Evolutionary conservation across 2,888 invertebrate species (phyloP).

Genomic region (Megalurothrips usitatus): DNA sequence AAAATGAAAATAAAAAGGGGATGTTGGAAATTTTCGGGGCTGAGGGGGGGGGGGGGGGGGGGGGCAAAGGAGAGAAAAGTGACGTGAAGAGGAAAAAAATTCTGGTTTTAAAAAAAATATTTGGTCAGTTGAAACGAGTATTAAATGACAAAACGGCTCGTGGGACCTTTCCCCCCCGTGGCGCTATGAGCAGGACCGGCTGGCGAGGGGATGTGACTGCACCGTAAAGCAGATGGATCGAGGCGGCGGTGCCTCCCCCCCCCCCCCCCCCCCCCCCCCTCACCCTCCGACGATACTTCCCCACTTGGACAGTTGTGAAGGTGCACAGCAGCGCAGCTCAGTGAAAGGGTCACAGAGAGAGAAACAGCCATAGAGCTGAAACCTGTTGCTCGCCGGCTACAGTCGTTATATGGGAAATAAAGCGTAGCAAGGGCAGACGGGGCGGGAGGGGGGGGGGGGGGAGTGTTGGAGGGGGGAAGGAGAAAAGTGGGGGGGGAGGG

Average conservation of each 20-base stretch:
- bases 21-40: no score
- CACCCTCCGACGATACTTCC: not conserved
- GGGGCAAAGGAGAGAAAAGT: no score
- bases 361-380: slow-evolving; percentile 20
- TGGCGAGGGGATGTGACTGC: not conserved
- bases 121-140: no score
- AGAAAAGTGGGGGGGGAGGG: not conserved
- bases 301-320: slow-evolving; percentile 2
- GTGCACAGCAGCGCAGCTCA: not conserved
- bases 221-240: no score
- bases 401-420: slow-evolving; percentile 44
- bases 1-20: no score
- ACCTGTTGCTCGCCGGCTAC: not conserved
- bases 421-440: slow-evolving; percentile 43
- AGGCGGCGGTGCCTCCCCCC: not conserved
- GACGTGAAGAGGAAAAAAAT: no score
- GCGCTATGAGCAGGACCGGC: no score
- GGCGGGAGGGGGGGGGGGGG: not conserved
- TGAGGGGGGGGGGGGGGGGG: no score
- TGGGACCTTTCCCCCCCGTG: no score
- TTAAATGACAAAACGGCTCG: no score
- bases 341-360: slow-evolving; percentile 15
- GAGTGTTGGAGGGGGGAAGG: not conserved
- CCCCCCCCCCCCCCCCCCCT: not conserved
- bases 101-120: no score